phyloP scores from a whole-genome alignment of 2,888 invertebrate genomes.

The Leptopilina myrica region DNA sequence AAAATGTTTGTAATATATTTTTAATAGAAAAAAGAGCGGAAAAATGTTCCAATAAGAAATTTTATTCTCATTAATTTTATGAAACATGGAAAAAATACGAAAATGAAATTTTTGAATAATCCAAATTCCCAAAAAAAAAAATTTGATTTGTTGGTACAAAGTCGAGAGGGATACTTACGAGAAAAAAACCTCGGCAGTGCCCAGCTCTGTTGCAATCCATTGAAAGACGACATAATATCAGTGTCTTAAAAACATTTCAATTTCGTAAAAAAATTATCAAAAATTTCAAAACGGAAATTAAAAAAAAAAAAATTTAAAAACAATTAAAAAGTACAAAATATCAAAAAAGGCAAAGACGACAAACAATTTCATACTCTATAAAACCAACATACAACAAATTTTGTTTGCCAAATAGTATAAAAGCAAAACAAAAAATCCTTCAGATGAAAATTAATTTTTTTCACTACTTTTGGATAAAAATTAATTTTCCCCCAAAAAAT shows the following conservation, averaged over 20 bases:
- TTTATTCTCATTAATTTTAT: no score
- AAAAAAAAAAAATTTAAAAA: background rate
- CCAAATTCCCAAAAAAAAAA: constrained; percentile 25
- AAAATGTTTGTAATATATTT: no score
- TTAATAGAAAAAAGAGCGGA: no score
- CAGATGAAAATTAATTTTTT: background rate
- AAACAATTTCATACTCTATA: background rate
- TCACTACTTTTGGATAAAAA: no score
- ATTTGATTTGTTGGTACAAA: constrained; percentile 23
- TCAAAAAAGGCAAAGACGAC: background rate
- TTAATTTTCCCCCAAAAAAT: no score
- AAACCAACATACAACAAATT: background rate
- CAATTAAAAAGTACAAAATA: background rate
- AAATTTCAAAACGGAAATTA: no score
- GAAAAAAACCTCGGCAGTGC: constrained; percentile 40
- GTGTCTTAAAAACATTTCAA: constrained; percentile 24
- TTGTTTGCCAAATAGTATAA: background rate
- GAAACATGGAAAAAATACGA: background rate
- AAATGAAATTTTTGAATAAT: background rate
- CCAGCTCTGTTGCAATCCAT: constrained; percentile 41
- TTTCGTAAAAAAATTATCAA: background rate
- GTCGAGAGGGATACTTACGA: constrained; percentile 27
- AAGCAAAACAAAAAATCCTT: background rate
- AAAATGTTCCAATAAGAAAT: no score
- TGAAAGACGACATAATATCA: constrained; percentile 40